Evolutionary conservation across 2,888 invertebrate species (phyloP), one percentile per base, ranked within the genome.

Genomic region (Bursaphelenchus okinawaensis): DNA sequence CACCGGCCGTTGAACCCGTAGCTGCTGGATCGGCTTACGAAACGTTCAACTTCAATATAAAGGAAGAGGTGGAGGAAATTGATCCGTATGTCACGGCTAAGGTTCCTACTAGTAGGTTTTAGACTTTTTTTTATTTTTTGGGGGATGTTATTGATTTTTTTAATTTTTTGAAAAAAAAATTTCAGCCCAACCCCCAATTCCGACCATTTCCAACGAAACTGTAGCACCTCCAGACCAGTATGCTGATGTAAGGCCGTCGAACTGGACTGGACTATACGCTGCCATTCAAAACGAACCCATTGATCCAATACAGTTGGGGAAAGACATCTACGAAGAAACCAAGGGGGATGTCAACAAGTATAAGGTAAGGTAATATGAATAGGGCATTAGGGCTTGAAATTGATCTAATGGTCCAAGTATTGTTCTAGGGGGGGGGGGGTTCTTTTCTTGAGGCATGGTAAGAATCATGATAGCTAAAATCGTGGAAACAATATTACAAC

Each of bases 281-380:
- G 54, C 54, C 12, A 54, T 54, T 54, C 54, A 26, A 54, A 54
- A 54, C 4, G 54, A 54, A 26, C 54, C 54, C 16, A 54, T 54
- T 54, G 54, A 54, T 6, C 54, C 54, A 4, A 54, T 54, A 12
- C 54, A 54, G 19, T 24, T 54, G 23, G 54, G 54, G 26, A 54
- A 54, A 54, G 54, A 54, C 54, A 12, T 54, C 26, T 19, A n/a
- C 2, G 54, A 54, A 4, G 54, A 54, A 19, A 54, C 54, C 26
- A 23, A 54, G 19, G 54, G 54, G 1, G 23, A 23, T 54, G 54
- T 24, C 4, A 26, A 23, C 24, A 54, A 54, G 26, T 54, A 54
- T 26, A 54, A 26, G 54, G 54, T 54, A 26, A 54, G 54, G 12
- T 40, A 19, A 40, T 16, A 19, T 40, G 16, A 40, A 16, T 40